These are phyloP conservation scores for Nothobranchius kuhntae DNA, from an alignment of 2,113 vertebrate species.

Conservation along the genomic window DNA sequence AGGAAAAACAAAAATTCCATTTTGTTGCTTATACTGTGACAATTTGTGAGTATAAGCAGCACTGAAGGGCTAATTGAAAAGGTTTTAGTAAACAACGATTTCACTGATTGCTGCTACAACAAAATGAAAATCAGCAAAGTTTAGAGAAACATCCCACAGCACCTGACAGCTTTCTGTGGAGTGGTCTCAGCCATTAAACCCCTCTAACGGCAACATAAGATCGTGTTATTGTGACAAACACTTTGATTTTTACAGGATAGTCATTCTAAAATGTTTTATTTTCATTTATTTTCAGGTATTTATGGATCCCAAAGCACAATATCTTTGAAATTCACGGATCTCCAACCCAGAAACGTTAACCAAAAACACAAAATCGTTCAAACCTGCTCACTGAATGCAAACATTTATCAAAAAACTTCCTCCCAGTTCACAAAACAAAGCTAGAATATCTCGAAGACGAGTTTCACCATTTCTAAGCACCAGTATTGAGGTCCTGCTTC, in stretches of 20 bases:
- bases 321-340: no score
- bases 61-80: slow-evolving; percentile 7
- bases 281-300: not conserved
- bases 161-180: not conserved
- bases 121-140: not conserved
- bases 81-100: not conserved
- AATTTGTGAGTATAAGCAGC: slow-evolving; percentile 43
- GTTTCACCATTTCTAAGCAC: not conserved
- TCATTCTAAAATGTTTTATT: not conserved
- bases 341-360: no score
- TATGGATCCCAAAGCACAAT: not conserved
- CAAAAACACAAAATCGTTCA: no score
- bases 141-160: not conserved
- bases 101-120: not conserved
- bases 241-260: not conserved
- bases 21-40: no score
- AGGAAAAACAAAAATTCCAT: not conserved
- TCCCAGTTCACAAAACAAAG: not conserved
- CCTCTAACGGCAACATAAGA: not conserved
- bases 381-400: no score
- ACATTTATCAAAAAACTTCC: not conserved
- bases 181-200: not conserved
- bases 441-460: not conserved
- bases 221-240: slow-evolving; percentile 3
- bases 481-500: no score